These are phyloP conservation scores for Brachymystax lenok DNA, from an alignment of 2,797 vertebrate species.

Conservation along the genomic window DNA sequence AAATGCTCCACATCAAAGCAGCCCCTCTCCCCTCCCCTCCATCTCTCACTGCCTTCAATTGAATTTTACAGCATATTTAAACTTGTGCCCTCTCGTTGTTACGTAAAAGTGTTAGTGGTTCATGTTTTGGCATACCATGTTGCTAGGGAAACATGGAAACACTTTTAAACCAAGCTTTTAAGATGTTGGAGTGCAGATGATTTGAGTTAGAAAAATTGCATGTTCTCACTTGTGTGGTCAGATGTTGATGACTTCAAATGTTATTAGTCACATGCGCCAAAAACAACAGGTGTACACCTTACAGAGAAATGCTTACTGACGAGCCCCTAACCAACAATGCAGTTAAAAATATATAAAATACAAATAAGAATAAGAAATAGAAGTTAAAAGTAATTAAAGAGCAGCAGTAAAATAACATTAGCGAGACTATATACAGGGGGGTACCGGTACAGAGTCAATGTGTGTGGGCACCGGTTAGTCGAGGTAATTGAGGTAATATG, in stretches of 20 bases:
- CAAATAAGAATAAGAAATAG: too few relatives aligned
- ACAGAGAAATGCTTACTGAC: neutral
- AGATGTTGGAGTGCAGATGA: neutral
- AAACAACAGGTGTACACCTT: too few relatives aligned
- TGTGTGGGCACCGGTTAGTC: too few relatives aligned
- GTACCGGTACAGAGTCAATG: too few relatives aligned
- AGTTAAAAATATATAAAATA: too few relatives aligned
- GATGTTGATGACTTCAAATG: neutral
- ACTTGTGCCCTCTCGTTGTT: neutral
- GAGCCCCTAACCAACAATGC: too few relatives aligned
- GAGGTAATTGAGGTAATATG: too few relatives aligned
- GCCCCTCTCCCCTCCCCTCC: neutral
- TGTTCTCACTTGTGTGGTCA: neutral
- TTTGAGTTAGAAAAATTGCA: constrained; percentile 2
- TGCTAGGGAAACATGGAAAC: neutral
- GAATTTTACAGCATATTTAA: constrained; percentile 22
- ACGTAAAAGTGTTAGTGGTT: constrained; percentile 7
- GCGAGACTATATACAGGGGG: too few relatives aligned
- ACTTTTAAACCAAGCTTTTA: neutral
- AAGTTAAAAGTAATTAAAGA: too few relatives aligned
- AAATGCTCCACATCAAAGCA: constrained; percentile 15
- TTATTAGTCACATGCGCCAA: neutral
- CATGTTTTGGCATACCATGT: constrained; percentile 1
- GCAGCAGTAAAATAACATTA: too few relatives aligned
- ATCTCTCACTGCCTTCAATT: constrained; percentile 12